phyloP scores from a whole-genome alignment of 2,113 vertebrate genomes.

The Odocoileus hemionus region DNA sequence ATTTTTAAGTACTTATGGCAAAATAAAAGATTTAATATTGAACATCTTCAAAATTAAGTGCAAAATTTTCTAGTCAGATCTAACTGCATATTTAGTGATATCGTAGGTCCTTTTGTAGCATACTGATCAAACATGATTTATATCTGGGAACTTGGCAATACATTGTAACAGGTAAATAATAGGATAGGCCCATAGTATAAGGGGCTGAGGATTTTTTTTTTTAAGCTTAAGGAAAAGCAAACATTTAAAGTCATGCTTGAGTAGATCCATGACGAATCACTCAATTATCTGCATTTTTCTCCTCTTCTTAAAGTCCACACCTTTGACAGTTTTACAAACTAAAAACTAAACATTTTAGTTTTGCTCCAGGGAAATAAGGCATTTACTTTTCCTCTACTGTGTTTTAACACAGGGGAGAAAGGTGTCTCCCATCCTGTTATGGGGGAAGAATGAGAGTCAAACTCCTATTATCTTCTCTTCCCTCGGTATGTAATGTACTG shows the following conservation, averaged over 20 bases:
- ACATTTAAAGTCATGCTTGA: not conserved
- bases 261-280: not conserved
- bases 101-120: not conserved
- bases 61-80: not conserved
- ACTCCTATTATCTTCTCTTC: not conserved
- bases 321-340: conserved; percentile 39
- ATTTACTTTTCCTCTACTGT: not conserved
- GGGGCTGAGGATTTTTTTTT: not conserved
- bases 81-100: not conserved
- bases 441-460: not conserved
- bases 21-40: not conserved
- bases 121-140: not conserved
- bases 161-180: not conserved
- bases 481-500: not conserved
- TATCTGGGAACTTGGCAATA: not conserved
- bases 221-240: conserved; percentile 38
- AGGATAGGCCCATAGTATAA: not conserved
- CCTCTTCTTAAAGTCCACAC: conserved; percentile 1
- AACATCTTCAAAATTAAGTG: not conserved
- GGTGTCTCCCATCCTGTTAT: not conserved
- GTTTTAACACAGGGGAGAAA: conserved; percentile 32
- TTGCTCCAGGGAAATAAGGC: conserved; percentile 22
- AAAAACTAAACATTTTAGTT: conserved; percentile 40
- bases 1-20: not conserved
- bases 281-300: not conserved